Evolutionary conservation across 1,140 invertebrate species (phyloP), one percentile per base, ranked within the genome.

Genomic region (Amyelois transitella): DNA sequence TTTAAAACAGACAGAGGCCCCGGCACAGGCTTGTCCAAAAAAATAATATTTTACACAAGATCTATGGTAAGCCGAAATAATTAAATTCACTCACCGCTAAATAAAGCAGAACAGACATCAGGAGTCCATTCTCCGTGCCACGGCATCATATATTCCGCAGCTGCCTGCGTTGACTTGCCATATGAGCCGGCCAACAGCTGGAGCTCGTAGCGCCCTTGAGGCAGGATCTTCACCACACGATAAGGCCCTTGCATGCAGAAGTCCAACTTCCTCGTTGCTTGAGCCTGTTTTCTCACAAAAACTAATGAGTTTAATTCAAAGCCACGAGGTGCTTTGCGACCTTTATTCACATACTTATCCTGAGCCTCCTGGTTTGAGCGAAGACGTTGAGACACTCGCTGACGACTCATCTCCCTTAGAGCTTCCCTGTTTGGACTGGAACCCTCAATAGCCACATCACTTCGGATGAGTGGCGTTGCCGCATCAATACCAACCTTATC

Each of bases 401-500:
- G 44, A 0, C 51, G 25, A 14, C 38, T 49, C 19, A 53, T 18
- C 5, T 53, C 57, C 1, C 51, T 47, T 5, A 53, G 21, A 19
- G 57, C 51, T 17, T 59, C 57, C 12, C 57, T 21, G 12, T 58
- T 59, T 4, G 24, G 28, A 6, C 20, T 43, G n/a, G 44, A 25
- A 8, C 57, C 32, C 17, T 53, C 51, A 22, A 59, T 0, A 1
- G 57, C 57, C 14, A 58, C 51, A 53, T 59, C 52, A 17, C 17
- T 21, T 0, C 55, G 38, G 0, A 52, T 45, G 4, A 58, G 38
- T 6, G 51, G 51, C 1, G 58, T 60, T 2, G 58, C 53, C 0
- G 58, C 51, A 20, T 60, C 48, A 32, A 54, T 59, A 6, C 51
- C 56, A 17, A 75, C 65, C 57, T 86, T 86, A 12, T 52, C 22